Evolutionary conservation across 2,797 vertebrate genomes (phyloP).

Genomic region (Spea hammondii): DNA sequence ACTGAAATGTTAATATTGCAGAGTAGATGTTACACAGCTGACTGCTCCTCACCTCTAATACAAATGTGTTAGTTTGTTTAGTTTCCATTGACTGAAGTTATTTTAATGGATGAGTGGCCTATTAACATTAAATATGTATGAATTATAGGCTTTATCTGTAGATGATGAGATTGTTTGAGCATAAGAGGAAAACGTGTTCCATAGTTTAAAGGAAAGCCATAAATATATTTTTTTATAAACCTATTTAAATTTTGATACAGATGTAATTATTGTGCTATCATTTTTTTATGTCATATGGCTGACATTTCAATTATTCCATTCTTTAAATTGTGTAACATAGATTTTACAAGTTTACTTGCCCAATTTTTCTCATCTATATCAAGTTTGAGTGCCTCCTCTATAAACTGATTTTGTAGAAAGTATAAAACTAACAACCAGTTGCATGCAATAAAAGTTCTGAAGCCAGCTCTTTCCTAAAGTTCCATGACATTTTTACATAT

Average conservation of each 20-base stretch:
- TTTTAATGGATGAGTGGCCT: slow-evolving; percentile 2
- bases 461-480: too few species aligned
- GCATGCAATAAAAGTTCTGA: too few species aligned
- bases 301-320: neutral
- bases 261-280: neutral
- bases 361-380: too few species aligned
- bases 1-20: neutral
- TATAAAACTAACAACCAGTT: too few species aligned
- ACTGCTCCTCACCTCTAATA: slow-evolving; percentile 1
- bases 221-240: neutral
- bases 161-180: neutral
- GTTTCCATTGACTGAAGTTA: neutral
- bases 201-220: neutral
- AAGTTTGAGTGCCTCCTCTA: too few species aligned
- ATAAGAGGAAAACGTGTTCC: neutral
- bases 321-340: neutral
- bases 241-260: neutral
- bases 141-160: neutral
- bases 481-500: too few species aligned
- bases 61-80: neutral
- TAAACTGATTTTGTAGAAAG: too few species aligned
- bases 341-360: too few species aligned
- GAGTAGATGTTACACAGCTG: neutral
- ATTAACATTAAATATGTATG: neutral
- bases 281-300: neutral